phyloP scores from a whole-genome alignment of 2,888 invertebrate genomes.

The Ennomos fuscantarius region DNA sequence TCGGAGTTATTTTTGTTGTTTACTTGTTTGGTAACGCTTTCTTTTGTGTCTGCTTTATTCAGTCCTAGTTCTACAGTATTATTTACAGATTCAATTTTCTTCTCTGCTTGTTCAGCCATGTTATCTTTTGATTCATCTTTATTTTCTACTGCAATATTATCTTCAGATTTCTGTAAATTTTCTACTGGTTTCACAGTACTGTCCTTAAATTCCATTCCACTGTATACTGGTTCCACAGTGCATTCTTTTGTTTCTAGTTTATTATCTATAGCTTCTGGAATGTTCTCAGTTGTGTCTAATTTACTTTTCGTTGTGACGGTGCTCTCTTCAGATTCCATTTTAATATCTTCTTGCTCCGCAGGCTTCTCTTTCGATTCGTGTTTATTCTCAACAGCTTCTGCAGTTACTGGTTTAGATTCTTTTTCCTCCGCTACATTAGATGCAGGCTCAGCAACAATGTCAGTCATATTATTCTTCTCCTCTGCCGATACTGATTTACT shows the following conservation, averaged over 20 bases:
- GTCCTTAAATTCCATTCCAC: constrained; percentile 5
- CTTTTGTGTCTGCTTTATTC: constrained; percentile 1
- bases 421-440: constrained; percentile 6
- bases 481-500: constrained; percentile 2
- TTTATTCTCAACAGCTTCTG: constrained; percentile 1
- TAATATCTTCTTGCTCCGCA: constrained; percentile 14
- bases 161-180: too few relatives aligned
- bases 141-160: too few relatives aligned
- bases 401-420: constrained; percentile 1
- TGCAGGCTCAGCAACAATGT: background rate
- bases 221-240: constrained; percentile 6
- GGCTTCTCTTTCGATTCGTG: background rate
- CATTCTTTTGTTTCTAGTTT: constrained; percentile 2
- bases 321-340: constrained; percentile 27
- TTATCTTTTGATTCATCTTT: constrained; percentile 1
- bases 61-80: background rate
- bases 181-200: background rate
- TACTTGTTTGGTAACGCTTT: constrained; percentile 2
- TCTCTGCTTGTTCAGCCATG: constrained; percentile 8
- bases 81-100: constrained; percentile 23
- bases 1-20: constrained; percentile 20
- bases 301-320: background rate
- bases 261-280: background rate
- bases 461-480: constrained; percentile 1
- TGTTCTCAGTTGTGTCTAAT: background rate